These are phyloP conservation scores for Rhopalosiphum nymphaeae DNA, from an alignment of 2,888 invertebrate species.

Conservation along the genomic window DNA sequence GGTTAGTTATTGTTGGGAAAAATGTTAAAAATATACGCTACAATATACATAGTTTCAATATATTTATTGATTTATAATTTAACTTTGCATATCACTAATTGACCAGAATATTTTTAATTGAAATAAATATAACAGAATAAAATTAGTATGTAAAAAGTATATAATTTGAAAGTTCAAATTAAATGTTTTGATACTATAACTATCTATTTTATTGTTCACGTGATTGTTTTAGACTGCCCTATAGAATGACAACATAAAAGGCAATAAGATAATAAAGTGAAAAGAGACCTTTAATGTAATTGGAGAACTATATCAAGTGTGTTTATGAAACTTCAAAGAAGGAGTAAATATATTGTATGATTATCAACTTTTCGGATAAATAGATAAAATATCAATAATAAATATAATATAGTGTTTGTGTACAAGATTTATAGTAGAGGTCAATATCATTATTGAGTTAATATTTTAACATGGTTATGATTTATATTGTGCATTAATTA, in stretches of 20 bases:
- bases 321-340: constrained; percentile 16
- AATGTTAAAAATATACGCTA: not conserved
- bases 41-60: not conserved
- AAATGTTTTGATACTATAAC: not conserved
- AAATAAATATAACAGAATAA: not conserved
- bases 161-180: not conserved
- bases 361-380: not conserved
- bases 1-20: not conserved
- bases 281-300: constrained; percentile 27
- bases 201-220: not conserved
- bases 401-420: not conserved
- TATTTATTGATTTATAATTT: not conserved
- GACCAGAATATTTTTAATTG: not conserved
- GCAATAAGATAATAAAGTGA: not conserved
- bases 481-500: not conserved
- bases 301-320: not conserved
- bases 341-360: not conserved
- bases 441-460: not conserved
- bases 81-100: not conserved
- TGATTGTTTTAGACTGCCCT: not conserved
- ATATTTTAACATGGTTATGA: not conserved
- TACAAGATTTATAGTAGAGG: not conserved
- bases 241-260: not conserved
- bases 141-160: not conserved
- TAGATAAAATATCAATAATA: not conserved